Percentiles rank a stretch among this genome's conserved stretches.
phyloP scores from a whole-genome alignment of 2,113 vertebrate species.

The Petromus typicus region DNA sequence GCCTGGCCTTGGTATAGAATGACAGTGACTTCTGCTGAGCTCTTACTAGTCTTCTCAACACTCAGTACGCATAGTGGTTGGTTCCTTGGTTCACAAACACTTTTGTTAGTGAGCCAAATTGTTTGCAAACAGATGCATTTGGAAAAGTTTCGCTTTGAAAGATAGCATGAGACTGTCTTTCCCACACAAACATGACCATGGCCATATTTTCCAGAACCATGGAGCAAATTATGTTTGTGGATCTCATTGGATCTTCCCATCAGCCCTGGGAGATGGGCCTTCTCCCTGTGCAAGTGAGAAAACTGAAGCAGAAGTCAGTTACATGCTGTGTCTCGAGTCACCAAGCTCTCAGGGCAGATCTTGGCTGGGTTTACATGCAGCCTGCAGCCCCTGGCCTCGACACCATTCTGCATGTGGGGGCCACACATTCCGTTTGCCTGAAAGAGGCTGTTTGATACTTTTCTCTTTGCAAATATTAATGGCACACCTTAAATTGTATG shows the following conservation, averaged over 20 bases:
- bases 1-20: neutral
- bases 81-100: neutral
- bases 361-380: neutral
- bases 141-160: neutral
- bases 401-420: fast-evolving
- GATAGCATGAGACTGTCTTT: neutral
- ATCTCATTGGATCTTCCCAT: neutral
- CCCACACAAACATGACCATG: neutral
- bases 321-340: neutral
- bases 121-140: neutral
- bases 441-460: neutral
- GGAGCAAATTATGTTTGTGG: neutral
- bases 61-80: neutral
- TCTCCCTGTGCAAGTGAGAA: neutral
- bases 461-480: neutral
- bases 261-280: neutral
- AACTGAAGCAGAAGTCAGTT: neutral
- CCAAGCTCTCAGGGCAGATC: neutral
- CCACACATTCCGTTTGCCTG: neutral
- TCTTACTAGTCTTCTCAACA: neutral
- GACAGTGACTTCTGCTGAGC: neutral
- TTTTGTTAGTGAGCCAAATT: neutral
- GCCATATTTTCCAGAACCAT: neutral
- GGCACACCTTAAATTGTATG: neutral
- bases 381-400: neutral